Conservation (phyloP, 2,888 invertebrate species). For the Oasisia sp. region DNA sequence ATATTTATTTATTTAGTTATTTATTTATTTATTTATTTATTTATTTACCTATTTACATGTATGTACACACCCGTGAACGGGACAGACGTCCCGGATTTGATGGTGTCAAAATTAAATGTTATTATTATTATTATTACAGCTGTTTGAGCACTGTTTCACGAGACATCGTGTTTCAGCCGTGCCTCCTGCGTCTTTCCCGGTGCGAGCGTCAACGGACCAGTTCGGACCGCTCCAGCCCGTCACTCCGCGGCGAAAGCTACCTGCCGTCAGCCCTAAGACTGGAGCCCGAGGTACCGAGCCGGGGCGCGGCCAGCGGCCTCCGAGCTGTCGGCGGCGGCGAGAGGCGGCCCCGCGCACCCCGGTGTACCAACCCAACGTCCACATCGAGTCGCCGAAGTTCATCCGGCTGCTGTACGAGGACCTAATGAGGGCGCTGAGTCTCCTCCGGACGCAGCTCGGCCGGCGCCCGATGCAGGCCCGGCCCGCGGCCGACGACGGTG, state of each 20-base stretch:
- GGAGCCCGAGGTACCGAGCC: neutral
- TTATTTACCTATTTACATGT: too few relatives aligned
- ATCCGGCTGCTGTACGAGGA: neutral
- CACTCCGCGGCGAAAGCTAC: neutral
- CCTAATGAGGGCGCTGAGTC: neutral
- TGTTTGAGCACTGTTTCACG: neutral
- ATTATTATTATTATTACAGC: neutral
- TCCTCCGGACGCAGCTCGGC: neutral
- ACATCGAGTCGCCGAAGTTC: neutral
- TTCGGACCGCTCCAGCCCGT: neutral
- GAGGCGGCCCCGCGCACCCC: neutral
- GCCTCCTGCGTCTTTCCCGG: neutral
- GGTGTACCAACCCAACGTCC: neutral
- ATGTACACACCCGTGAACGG: too few relatives aligned
- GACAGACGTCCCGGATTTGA: too few relatives aligned
- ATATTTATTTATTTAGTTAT: too few relatives aligned
- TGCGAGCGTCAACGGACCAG: neutral
- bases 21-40: too few relatives aligned
- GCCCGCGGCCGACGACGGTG: neutral
- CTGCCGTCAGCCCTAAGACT: neutral
- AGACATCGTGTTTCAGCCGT: neutral
- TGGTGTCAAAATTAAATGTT: too few relatives aligned
- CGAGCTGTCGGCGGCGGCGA: neutral
- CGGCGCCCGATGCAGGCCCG: neutral
- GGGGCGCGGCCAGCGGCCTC: neutral